Evolutionary conservation across 1,140 invertebrate species (phyloP), one percentile per base, ranked within the genome.

Genomic region (Brachionus rotundiformis): DNA sequence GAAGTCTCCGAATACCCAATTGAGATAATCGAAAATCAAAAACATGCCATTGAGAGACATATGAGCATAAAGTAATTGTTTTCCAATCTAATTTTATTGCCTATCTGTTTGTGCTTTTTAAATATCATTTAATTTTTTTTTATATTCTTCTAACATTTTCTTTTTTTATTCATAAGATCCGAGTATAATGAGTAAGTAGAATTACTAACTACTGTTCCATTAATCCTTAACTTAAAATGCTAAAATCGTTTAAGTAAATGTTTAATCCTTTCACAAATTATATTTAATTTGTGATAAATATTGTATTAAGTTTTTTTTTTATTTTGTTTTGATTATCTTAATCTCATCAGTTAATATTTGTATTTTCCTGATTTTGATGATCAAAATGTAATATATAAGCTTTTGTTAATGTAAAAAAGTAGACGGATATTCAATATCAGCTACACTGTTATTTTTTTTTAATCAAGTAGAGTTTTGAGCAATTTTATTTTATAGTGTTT

Each of bases 1-100:
- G 95, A 97, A 89, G 93, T 97, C 13, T 94, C 95, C 0, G 94
- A 96, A 87, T 98, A 96, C 88, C 95, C 96, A 0, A 98, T 98
- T 84, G 95, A 98, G 87, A 94, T 96, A 85, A 94, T 94, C 79
- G 95, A 98, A 88, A 94, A 94, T 88, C 95, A 96, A 85, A 89
- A 95, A 7, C 92, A 94, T n/a, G 76, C 76, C 39, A 93, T 95
- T 81, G 94, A 96, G 85, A 89, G 94, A n/a, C 94, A 96, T 85
- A 89, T 96, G 2, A 95, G 93, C 85, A 91, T 92, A 82, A 94
- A 93, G 93, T 95, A 89, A 91, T 91, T 91, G 81, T 8, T 77
- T 44, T 73, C 59, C 41, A 31, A 39, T 61, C 11, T 33, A 23
- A 13, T 77, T 19, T 39, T 8, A 41, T 13, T 25, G 27, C 19